Evolutionary conservation across 92 coral and sea anemone genomes (phyloP), one percentile per base, ranked within the genome.

Genomic region (Heteractis magnifica): DNA sequence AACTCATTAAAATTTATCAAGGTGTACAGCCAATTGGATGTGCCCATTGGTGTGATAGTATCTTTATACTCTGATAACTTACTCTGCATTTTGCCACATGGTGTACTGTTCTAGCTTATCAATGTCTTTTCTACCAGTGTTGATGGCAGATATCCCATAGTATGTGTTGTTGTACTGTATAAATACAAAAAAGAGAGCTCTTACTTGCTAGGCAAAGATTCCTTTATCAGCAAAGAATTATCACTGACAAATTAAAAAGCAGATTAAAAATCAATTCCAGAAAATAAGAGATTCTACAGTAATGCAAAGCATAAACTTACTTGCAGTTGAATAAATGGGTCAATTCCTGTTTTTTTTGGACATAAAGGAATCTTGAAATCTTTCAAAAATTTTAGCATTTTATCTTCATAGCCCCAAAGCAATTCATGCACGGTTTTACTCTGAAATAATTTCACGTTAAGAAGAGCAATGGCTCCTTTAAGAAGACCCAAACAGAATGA

Each of bases 341-440:
- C 78, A 19, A 93, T 48, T 21, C 91, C 97, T 16, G 82, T 75
- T 5, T 83, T 88, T 10, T 72, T 75, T 44, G 94, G 93, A 68
- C 97, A 93, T 15, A 84, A 8, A 51, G 51, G 19, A 55, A 71
- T 77, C 4, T 90, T 78, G 16, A 84, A 58, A 7, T 90, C 88
- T 3, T 64, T 64, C 26, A 64, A 8, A 0, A 64, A 19, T 64
- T 64, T 64, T 19, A 64, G 7, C 71, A 64, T 18, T 64, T 64
- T 6, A 78, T 95, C 98, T 14, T 71, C 81, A 72, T 95, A 91
- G 1, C 98, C 98, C 98, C 98, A 95, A 16, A 95, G 90, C 64
- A 90, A 77, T 76, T 95, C 89, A 71, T 77, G 56, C 7, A 94
- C 95, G 12, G 98, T 79, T 49, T 79, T 82, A 6, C 60, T 81